A percentile compares a stretch with the other conserved stretches of the same genome.
These are phyloP conservation scores for Drosophila subquinaria DNA, from an alignment of 2,888 invertebrate genomes.

Conservation along the genomic window DNA sequence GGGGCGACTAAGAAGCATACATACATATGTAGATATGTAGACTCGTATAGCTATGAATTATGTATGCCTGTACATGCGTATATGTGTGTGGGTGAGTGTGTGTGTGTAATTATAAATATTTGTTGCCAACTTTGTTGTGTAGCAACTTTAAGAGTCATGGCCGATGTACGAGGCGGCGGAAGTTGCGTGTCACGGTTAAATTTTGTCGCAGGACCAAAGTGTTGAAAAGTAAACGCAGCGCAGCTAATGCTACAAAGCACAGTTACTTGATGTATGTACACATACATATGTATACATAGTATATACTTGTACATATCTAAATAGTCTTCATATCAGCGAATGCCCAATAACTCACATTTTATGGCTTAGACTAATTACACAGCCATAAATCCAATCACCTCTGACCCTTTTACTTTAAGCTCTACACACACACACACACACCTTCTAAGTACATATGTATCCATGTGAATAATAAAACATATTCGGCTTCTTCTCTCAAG, in stretches of 20 bases:
- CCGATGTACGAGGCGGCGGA: conserved; percentile 59
- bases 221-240: conserved; percentile 67
- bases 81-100: conserved; percentile 23
- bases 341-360: conserved; percentile 56
- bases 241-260: conserved; percentile 33
- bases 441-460: background rate
- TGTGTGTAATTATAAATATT: conserved; percentile 71
- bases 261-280: background rate
- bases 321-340: conserved; percentile 18
- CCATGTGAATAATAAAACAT: conserved; percentile 3
- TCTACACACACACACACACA: conserved; percentile 24
- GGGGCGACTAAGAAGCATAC: conserved; percentile 20
- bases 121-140: conserved; percentile 44
- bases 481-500: conserved; percentile 85
- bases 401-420: conserved; percentile 21
- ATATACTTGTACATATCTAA: conserved; percentile 4
- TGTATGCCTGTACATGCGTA: conserved; percentile 4
- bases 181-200: conserved; percentile 74
- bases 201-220: conserved; percentile 64
- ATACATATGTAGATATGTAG: conserved; percentile 9
- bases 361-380: conserved; percentile 68
- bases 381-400: conserved; percentile 49
- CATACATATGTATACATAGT: background rate
- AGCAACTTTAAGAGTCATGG: conserved; percentile 43
- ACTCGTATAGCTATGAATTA: conserved; percentile 22